Evolutionary conservation across 2,797 vertebrate species (phyloP).

Genomic region (Sphenopsis melanotis): DNA sequence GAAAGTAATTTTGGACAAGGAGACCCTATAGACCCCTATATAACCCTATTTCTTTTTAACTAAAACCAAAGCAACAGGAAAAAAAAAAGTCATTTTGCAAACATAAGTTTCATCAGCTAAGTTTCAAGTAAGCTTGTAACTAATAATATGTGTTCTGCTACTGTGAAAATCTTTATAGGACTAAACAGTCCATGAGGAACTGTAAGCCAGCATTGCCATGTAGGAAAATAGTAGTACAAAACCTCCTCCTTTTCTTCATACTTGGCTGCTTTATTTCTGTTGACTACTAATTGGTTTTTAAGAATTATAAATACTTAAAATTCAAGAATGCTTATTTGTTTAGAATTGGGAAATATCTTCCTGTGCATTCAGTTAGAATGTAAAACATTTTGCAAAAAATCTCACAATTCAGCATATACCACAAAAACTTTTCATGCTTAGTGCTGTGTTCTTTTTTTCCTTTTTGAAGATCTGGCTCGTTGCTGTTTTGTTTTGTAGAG

Average conservation of each 20-base stretch:
- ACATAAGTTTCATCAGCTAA: background rate
- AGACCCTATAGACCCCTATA: background rate
- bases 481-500: background rate
- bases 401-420: background rate
- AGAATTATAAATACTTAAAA: background rate
- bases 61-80: background rate
- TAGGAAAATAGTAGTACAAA: background rate
- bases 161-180: background rate
- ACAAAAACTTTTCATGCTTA: background rate
- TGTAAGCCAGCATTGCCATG: background rate
- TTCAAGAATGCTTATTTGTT: background rate
- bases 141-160: background rate
- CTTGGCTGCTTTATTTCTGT: background rate
- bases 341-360: background rate
- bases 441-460: background rate
- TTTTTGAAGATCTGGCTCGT: background rate
- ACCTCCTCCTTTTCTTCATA: background rate
- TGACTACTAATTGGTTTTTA: background rate
- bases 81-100: background rate
- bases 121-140: slow-evolving; percentile 2
- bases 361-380: background rate
- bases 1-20: background rate
- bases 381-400: background rate
- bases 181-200: background rate
- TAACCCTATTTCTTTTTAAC: background rate